Evolutionary conservation across 1,140 invertebrate species (phyloP), one percentile per base, ranked within the genome.

Genomic region (Asbolus verrucosus): DNA sequence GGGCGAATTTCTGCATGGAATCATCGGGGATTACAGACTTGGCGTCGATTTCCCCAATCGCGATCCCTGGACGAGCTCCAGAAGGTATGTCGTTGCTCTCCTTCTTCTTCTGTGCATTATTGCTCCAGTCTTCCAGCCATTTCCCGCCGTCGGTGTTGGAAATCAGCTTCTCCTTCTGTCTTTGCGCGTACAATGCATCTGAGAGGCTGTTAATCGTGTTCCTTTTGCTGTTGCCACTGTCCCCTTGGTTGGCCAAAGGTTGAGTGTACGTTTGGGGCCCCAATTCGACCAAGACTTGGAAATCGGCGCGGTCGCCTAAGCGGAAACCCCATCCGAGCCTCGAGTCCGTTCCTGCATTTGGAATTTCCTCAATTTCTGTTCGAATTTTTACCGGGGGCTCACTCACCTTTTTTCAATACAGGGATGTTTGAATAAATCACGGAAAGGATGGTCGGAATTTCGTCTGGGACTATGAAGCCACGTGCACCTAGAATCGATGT

Each of bases 391-490:
- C 11, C 2, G 11, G 11, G 11, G n/a, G n/a, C n/a, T n/a, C n/a
- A n/a, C 2, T 83, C 85, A 91, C 91, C 92, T 89, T 92, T 94
- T 74, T 91, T 92, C 6, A 94, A 88, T 1, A 90, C 91, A n/a
- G 91, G 91, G 63, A 94, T 92, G 74, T 92, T 93, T 0, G 91
- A 91, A 77, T 92, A 94, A 0, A 92, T 86, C 1, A 93, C 82
- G 0, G 91, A 92, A 1, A 94, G 80, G 14, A 92, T 78, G 0
- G 91, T 91, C 6, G 91, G 90, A 38, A 93, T 70, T 78, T 94
- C 91, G 76, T 92, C 88, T 2, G 92, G 92, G 36, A 93, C 85
- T 72, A 93, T 89, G 0, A 91, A 79, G 59, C 83, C 18, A 11
- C 27, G 39, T 16, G 9, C 19, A n/a, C 19, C 62, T 65, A 21